Evolutionary conservation across 2,888 invertebrate genomes (phyloP).

Genomic region (Gastracanthus pulcherrimus): DNA sequence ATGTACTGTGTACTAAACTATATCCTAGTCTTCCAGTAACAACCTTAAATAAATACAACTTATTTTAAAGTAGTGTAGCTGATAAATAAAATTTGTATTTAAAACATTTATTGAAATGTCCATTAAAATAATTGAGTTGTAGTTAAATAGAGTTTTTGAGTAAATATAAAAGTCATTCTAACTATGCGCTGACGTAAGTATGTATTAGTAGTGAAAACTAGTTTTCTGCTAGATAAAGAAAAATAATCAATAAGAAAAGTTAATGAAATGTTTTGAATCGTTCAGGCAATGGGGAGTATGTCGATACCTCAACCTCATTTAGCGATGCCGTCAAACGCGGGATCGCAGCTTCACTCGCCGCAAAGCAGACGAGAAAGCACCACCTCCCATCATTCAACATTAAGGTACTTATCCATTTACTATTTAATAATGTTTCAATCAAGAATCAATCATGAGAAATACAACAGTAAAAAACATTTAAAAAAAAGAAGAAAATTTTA

Average conservation of each 20-base stretch:
- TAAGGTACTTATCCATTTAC: slow-evolving; percentile 65
- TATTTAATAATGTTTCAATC: too few species aligned
- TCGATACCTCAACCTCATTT: slow-evolving; percentile 67
- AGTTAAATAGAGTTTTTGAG: background rate
- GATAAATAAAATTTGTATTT: too few species aligned
- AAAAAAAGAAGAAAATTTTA: background rate
- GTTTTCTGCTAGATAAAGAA: background rate
- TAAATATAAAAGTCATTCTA: background rate
- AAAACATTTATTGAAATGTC: too few species aligned
- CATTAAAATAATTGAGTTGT: background rate
- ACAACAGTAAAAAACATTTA: background rate
- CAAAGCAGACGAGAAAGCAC: slow-evolving; percentile 73
- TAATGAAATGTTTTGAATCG: slow-evolving; percentile 23
- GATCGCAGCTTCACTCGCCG: slow-evolving; percentile 65
- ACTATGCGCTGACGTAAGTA: background rate
- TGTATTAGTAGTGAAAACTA: background rate
- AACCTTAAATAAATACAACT: too few species aligned
- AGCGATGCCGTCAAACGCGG: slow-evolving; percentile 65
- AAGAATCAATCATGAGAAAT: too few species aligned
- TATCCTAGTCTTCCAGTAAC: background rate
- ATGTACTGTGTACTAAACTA: background rate
- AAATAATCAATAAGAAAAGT: background rate
- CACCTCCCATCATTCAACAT: slow-evolving; percentile 70
- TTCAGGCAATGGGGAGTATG: slow-evolving; percentile 72
- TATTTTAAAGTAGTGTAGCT: too few species aligned